These are phyloP conservation scores for Eutolmus rufibarbis DNA, from an alignment of 2,888 invertebrate species.

Conservation along the genomic window DNA sequence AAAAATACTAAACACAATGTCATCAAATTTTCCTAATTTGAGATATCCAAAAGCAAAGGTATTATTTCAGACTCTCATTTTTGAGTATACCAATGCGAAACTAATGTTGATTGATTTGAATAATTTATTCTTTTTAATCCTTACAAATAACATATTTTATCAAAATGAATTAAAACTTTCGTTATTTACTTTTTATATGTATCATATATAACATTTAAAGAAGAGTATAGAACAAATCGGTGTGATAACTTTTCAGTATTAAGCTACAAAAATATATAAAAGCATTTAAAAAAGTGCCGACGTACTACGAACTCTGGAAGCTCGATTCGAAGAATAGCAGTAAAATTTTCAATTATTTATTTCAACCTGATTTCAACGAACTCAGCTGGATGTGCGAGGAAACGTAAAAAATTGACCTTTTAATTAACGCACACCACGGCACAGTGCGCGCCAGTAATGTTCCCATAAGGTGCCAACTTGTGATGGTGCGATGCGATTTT, in stretches of 20 bases:
- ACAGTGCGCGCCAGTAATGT: neutral
- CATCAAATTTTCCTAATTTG: too few species aligned
- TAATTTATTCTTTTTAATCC: too few species aligned
- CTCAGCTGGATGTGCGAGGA: neutral
- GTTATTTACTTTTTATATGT: too few species aligned
- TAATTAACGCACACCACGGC: conserved; percentile 25
- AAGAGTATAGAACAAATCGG: too few species aligned
- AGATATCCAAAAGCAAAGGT: too few species aligned
- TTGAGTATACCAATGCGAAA: too few species aligned
- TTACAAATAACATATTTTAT: too few species aligned
- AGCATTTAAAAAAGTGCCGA: neutral
- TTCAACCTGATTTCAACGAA: neutral
- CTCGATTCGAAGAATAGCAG: neutral
- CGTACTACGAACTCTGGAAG: neutral
- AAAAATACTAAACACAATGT: too few species aligned
- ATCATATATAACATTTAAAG: too few species aligned
- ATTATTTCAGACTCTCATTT: too few species aligned
- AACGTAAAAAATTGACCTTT: conserved; percentile 12
- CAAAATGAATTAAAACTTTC: too few species aligned
- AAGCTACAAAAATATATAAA: neutral
- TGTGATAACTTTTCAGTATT: neutral
- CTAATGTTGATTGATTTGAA: too few species aligned
- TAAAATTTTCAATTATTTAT: neutral
- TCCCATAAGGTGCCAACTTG: conserved; percentile 13
- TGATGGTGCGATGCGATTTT: conserved; percentile 9